Evolutionary conservation across 2,113 vertebrate genomes (phyloP).

Genomic region (Tychaedon coryphoeus): DNA sequence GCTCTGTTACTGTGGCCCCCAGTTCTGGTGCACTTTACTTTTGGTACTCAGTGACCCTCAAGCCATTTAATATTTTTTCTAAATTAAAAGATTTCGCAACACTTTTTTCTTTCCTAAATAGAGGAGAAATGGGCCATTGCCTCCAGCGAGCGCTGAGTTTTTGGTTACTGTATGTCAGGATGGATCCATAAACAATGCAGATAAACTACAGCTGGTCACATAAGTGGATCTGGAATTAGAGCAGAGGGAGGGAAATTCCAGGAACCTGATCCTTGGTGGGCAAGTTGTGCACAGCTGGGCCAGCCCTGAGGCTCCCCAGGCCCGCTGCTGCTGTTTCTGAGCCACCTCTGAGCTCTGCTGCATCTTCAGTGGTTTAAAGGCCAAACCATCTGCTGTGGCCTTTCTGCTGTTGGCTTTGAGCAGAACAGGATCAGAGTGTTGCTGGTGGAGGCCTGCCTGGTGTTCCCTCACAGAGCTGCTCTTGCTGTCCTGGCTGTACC

Average conservation of each 20-base stretch:
- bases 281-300: not conserved
- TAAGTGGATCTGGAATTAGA: not conserved
- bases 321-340: slow-evolving; percentile 6
- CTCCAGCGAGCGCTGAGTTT: fast-evolving
- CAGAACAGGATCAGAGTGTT: not conserved
- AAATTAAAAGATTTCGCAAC: not conserved
- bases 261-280: not conserved
- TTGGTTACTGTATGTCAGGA: not conserved
- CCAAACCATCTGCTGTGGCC: not conserved
- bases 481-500: not conserved
- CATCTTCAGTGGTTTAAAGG: not conserved
- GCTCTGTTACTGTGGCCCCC: slow-evolving; percentile 21
- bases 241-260: not conserved
- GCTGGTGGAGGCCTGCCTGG: not conserved
- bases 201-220: not conserved
- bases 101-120: not conserved
- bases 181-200: not conserved
- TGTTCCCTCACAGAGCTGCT: not conserved
- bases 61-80: not conserved
- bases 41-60: slow-evolving; percentile 68
- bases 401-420: not conserved
- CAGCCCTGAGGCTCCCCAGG: not conserved
- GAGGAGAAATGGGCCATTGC: not conserved
- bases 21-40: slow-evolving; percentile 73
- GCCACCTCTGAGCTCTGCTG: not conserved